Base-by-base conservation (phyloP, 2,113 vertebrate genomes). In the Ornithorhynchus anatinus region DNA sequence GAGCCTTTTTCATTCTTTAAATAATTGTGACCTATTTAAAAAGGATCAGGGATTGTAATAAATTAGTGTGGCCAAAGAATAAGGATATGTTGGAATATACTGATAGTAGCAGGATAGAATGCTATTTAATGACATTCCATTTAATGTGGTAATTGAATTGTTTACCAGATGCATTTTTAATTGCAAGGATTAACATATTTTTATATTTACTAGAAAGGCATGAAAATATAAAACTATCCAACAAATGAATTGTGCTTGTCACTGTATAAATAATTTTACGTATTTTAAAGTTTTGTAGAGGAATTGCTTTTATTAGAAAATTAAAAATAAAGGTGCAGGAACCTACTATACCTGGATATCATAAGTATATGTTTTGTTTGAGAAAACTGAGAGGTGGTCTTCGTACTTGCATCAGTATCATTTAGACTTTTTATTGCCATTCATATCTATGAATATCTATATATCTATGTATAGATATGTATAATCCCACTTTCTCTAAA, bases 81-180 rank as follows among this genome's bases (percentile, higher is more conserved):
- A 45, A 59, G n/a, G 27, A 76, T 19, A 63, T 75, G 33, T 52
- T 15, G 27, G 10, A 63, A 81, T 72, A 74, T 19, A 74, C 14
- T 58, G 59, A 47, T 47, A 60, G 31, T 50, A 64, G 56, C 35
- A 75, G 66, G 62, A 53, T 56, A 2, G 15, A 27, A 19, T 52
- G 67, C 37, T 51, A 16, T 3, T 29, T 61, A 80, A 68, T 81
- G 52, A 77, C 56, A 81, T n/a, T 10, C 39, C 75, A 73, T 75
- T 77, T 74, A 50, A 29, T 74, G 27, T 3, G 57, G 35, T 61
- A 60, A 57, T 72, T 27, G 48, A 75, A 67, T 50, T 72, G 58
- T 60, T 69, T 77, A 67, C 71, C 39, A 75, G 67, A 72, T 69
- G 15, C 44, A 67, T 72, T 47, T 72, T 47, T 56, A 74, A 75